These are phyloP conservation scores for Melanotaenia pygmaea DNA, from an alignment of 2,797 vertebrate species.

Conservation along the genomic window DNA sequence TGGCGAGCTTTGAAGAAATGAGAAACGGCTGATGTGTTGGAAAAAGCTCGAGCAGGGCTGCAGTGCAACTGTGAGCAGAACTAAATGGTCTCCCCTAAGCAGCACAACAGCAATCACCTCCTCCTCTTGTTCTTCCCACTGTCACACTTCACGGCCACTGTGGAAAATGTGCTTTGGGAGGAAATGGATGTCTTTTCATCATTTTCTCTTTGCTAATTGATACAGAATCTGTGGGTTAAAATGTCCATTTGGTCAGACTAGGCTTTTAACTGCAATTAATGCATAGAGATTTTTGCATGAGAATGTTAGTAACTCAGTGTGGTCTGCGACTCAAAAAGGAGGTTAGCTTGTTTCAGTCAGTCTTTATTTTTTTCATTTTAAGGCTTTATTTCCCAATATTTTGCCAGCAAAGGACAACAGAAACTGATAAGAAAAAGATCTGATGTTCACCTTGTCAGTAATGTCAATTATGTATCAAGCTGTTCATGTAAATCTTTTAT, in stretches of 20 bases:
- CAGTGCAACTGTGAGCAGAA: constrained; percentile 29
- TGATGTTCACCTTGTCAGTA: neutral
- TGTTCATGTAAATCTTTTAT: constrained; percentile 1
- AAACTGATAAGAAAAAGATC: neutral
- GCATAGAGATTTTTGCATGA: constrained; percentile 40
- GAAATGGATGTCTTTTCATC: constrained; percentile 56
- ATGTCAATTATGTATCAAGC: neutral
- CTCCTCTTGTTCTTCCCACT: constrained; percentile 48
- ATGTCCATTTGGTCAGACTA: constrained; percentile 52
- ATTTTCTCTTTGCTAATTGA: constrained; percentile 54
- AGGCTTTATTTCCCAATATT: neutral
- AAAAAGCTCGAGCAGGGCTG: constrained; percentile 39
- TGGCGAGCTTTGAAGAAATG: constrained; percentile 43
- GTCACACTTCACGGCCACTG: constrained; percentile 35
- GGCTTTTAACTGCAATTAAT: constrained; percentile 60
- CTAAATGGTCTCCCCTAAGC: constrained; percentile 57
- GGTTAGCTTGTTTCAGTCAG: constrained; percentile 4
- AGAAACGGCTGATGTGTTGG: constrained; percentile 51
- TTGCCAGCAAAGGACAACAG: neutral
- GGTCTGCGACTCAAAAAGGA: constrained; percentile 23
- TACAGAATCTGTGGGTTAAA: constrained; percentile 48
- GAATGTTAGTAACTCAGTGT: constrained; percentile 5
- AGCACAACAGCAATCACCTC: constrained; percentile 48
- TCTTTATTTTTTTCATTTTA: constrained; percentile 1
- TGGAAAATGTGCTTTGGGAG: constrained; percentile 46